phyloP scores from a whole-genome alignment of 35 echinoderm and acorn worm species.

The Strongylocentrotus purpuratus region DNA sequence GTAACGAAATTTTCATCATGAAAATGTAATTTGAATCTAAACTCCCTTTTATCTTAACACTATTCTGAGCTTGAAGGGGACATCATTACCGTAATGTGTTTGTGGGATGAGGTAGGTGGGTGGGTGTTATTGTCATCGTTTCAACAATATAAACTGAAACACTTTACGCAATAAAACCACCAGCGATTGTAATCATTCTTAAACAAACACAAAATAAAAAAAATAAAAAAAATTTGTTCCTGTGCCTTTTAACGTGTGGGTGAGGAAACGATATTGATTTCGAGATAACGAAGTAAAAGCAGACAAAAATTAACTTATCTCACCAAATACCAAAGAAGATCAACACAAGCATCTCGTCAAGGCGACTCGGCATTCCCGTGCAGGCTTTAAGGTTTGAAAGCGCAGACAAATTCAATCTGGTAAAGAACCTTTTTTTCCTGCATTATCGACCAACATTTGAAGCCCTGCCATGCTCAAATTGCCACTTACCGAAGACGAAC shows the following conservation, averaged over 20 bases:
- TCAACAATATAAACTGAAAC: not conserved
- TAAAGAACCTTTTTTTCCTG: not conserved
- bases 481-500: not conserved
- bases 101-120: no score
- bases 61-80: no score
- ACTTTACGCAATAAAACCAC: not conserved
- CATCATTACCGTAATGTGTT: no score
- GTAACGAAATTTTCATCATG: no score
- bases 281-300: not conserved
- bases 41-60: no score
- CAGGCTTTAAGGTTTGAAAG: not conserved
- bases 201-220: not conserved
- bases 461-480: not conserved
- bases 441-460: constrained; percentile 11
- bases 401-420: not conserved
- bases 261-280: not conserved
- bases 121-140: not conserved
- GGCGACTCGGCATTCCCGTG: not conserved
- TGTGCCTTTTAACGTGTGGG: not conserved
- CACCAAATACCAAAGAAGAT: not conserved
- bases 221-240: not conserved
- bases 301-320: not conserved
- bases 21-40: no score
- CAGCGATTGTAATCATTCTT: not conserved
- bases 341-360: not conserved